A percentile compares a stretch with the other conserved stretches of the same genome.
Evolutionary conservation across 2,113 vertebrate species (phyloP).

Genomic region (Laterallus jamaicensis): DNA sequence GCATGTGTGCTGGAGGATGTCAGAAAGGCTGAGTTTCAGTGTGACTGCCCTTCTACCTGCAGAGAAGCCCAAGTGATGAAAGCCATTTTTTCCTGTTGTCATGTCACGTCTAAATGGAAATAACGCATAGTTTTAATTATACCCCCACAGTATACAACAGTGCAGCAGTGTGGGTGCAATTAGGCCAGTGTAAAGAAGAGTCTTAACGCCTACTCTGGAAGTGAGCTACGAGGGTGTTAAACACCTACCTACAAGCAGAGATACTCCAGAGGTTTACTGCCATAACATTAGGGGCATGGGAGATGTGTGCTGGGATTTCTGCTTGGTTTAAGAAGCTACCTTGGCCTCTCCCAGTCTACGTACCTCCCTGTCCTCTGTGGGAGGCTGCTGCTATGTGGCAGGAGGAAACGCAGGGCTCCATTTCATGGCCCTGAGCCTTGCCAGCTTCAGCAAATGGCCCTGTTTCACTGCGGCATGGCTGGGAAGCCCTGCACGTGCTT

Average conservation of each 20-base stretch:
- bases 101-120: background rate
- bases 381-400: background rate
- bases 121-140: conserved; percentile 28
- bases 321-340: background rate
- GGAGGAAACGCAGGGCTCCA: background rate
- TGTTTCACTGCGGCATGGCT: background rate
- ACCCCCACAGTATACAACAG: background rate
- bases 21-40: background rate
- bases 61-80: conserved; percentile 1
- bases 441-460: background rate
- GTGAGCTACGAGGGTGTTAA: background rate
- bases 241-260: background rate
- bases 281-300: fast-evolving
- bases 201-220: background rate
- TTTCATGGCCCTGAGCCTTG: background rate
- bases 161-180: background rate
- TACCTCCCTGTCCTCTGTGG: background rate
- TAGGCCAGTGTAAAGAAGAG: background rate
- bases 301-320: background rate
- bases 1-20: background rate
- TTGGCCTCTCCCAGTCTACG: background rate
- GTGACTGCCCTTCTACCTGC: background rate
- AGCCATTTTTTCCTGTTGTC: background rate
- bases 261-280: background rate
- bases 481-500: background rate